Evolutionary conservation across 2,113 vertebrate genomes (phyloP).

Genomic region (Istiophorus platypterus): DNA sequence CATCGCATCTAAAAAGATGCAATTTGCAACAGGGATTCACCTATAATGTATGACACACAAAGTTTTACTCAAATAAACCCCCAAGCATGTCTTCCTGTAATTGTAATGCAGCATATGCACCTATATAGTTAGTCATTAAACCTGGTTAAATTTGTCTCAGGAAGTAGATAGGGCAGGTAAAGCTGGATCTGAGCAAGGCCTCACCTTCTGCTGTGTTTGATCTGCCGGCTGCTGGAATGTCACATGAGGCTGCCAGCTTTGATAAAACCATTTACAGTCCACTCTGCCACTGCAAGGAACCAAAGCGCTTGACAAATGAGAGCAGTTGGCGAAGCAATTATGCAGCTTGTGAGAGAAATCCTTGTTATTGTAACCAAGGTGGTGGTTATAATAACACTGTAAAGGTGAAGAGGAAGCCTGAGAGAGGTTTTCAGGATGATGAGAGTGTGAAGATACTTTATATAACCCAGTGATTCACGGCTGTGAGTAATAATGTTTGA

Average conservation of each 20-base stretch:
- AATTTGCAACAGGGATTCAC: background rate
- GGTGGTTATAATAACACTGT: background rate
- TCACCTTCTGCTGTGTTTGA: constrained; percentile 43
- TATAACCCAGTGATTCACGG: background rate
- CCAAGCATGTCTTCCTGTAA: constrained; percentile 28
- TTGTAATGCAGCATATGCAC: background rate
- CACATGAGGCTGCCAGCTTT: constrained; percentile 12
- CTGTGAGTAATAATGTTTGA: background rate
- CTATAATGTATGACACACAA: background rate
- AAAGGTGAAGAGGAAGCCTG: background rate
- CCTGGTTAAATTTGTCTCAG: constrained; percentile 3
- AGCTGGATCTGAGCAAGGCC: constrained; percentile 15
- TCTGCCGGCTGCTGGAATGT: constrained; percentile 41
- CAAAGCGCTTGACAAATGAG: constrained; percentile 19
- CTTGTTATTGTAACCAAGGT: constrained; percentile 17
- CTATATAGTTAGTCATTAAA: constrained; percentile 35
- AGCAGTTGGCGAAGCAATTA: background rate
- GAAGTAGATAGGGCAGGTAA: constrained; percentile 25
- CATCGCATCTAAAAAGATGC: background rate
- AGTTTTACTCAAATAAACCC: background rate
- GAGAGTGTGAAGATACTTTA: background rate
- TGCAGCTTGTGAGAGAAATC: constrained; percentile 2
- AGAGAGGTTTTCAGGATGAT: background rate
- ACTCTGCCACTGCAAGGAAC: background rate
- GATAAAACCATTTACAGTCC: constrained; percentile 54